Base-by-base conservation (phyloP, 2,888 invertebrate genomes). In the Helicoverpa assulta region DNA sequence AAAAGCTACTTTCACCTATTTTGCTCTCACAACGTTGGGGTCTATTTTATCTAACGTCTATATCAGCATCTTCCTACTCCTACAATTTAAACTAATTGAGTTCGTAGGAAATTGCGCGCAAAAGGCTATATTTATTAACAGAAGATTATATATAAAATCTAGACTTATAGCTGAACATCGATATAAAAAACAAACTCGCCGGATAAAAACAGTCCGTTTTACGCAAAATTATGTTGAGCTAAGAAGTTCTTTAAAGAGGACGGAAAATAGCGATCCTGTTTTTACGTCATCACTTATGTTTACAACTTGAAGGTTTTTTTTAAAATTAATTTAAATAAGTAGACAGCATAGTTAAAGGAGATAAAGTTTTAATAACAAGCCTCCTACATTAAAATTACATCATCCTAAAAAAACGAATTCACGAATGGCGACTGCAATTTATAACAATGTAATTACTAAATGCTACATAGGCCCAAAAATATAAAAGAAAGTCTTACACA, bases 401-500 rank as follows among this genome's bases (percentile, higher is more conserved):
- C 5, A 19, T 2, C n/a, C 12, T 6, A n/a, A 43, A 43, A n/a
- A 64, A 14, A 18, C 16, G 16, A 16, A 5, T 43, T 14, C 16
- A 5, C 16, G 43, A 50, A 29, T 5, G 29, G 14, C 51, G 19
- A 60, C 7, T 21, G 5, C 18, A 33, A 8, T 55, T 55, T n/a
- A 52, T 16, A 50, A 67, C 26, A 68, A 59, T 43, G 8, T 2
- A 19, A 37, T 60, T 52, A 60, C 33, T 67, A 37, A 18, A 3
- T 26, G 10, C 26, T 33, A 54, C n/a, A 21, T 29, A 33, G n/a
- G 16, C 8, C 43, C n/a, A 67, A 26, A 52, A 43, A 37, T 68
- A 60, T 67, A 19, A 64, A 26, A 73, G 14, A 37, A 57, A 21
- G 53, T 16, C 16, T 53, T 21, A 53, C 40, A 58, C 26, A 16